phyloP scores from a whole-genome alignment of 2,888 invertebrate genomes.

The Drosophila hamatofila region DNA sequence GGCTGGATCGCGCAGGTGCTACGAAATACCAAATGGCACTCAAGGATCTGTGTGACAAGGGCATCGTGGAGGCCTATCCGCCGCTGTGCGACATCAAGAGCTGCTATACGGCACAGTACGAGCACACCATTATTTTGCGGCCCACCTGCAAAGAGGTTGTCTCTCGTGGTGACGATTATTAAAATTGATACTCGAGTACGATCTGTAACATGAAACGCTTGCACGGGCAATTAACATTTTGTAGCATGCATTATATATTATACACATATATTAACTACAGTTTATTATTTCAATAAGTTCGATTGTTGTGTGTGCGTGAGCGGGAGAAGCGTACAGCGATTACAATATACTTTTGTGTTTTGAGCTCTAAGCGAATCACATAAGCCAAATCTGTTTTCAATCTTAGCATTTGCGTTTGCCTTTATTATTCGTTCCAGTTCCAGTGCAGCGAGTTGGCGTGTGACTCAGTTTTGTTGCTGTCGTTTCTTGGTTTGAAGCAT shows the following conservation, averaged over 20 bases:
- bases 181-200: constrained; percentile 17
- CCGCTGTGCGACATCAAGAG: constrained; percentile 99
- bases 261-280: constrained; percentile 28
- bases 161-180: constrained; percentile 97
- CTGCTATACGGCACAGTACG: constrained; percentile 99
- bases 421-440: constrained; percentile 53
- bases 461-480: neutral
- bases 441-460: constrained; percentile 43
- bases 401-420: neutral
- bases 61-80: constrained; percentile 99
- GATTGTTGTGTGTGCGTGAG: constrained; percentile 50
- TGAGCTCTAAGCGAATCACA: constrained; percentile 39
- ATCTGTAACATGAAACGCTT: neutral
- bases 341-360: constrained; percentile 39
- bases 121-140: constrained; percentile 98
- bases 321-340: neutral
- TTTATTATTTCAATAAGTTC: constrained; percentile 56
- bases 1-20: constrained; percentile 98
- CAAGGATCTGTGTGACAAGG: constrained; percentile 99
- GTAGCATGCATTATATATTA: constrained; percentile 39
- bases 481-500: constrained; percentile 4
- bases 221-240: constrained; percentile 24
- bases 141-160: constrained; percentile 99
- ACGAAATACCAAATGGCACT: constrained; percentile 99
- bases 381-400: neutral